phyloP scores from a whole-genome alignment of 2,797 vertebrate species.

The Anas georgica region DNA sequence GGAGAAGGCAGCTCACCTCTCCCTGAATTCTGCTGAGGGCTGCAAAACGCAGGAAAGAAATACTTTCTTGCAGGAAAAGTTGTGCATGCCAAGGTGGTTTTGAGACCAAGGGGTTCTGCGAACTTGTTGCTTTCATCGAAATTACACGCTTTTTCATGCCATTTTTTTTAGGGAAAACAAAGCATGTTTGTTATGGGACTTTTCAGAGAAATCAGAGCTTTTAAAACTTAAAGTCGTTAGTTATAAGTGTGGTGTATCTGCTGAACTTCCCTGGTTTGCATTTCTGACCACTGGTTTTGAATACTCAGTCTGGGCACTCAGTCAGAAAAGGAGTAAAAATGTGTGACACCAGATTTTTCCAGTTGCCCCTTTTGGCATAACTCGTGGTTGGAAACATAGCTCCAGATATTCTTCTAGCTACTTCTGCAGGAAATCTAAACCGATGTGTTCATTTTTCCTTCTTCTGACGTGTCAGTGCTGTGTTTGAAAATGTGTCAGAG shows the following conservation, averaged over 20 bases:
- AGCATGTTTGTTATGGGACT: rapidly evolving
- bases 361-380: rapidly evolving
- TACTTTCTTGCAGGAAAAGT: not conserved
- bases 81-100: not conserved
- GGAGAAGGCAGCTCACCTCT: not conserved
- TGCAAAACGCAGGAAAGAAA: rapidly evolving
- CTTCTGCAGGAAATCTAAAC: not conserved
- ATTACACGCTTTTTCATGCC: not conserved
- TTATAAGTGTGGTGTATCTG: not conserved
- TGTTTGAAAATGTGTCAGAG: rapidly evolving
- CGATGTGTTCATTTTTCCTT: not conserved
- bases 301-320: not conserved
- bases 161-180: not conserved
- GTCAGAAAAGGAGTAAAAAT: not conserved
- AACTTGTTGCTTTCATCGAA: not conserved
- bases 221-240: not conserved
- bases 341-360: rapidly evolving
- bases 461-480: not conserved
- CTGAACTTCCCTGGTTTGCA: not conserved
- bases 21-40: not conserved
- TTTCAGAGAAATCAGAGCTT: not conserved
- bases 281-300: not conserved
- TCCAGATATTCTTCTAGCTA: not conserved
- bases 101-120: not conserved
- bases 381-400: not conserved